These are phyloP conservation scores for Polyploca ridens DNA, from an alignment of 2,888 invertebrate genomes.

Conservation along the genomic window DNA sequence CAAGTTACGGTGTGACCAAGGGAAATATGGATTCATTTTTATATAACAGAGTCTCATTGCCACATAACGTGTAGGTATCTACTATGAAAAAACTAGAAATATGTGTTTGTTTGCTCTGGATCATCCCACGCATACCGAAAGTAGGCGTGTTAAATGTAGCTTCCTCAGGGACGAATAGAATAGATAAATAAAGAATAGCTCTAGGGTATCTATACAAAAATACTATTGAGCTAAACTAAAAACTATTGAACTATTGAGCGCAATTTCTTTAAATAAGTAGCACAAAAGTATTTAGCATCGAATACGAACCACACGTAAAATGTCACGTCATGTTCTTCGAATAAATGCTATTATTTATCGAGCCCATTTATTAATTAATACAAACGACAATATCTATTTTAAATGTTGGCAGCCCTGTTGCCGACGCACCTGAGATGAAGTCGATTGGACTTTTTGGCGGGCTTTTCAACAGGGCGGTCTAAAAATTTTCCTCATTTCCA, in stretches of 20 bases:
- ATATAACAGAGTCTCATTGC: background rate
- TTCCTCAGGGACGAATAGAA: too few species aligned
- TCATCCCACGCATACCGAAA: background rate
- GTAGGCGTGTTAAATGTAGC: too few species aligned
- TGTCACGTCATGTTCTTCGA: background rate
- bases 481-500: too few species aligned
- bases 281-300: background rate
- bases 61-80: background rate
- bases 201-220: too few species aligned
- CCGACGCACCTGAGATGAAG: conserved; percentile 37
- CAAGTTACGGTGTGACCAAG: too few species aligned
- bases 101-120: background rate
- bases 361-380: background rate
- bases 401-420: conserved; percentile 50
- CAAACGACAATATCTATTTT: conserved; percentile 10
- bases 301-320: background rate
- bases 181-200: too few species aligned
- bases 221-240: too few species aligned
- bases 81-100: background rate
- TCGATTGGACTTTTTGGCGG: too few species aligned
- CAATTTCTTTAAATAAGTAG: background rate
- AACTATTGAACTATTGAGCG: too few species aligned
- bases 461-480: too few species aligned
- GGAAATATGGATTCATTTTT: too few species aligned
- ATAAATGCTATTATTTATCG: conserved; percentile 6